Percentiles rank a stretch among this genome's conserved stretches.
Evolutionary conservation across 2,113 vertebrate species (phyloP).

Genomic region (Paradoxurus hermaphroditus): DNA sequence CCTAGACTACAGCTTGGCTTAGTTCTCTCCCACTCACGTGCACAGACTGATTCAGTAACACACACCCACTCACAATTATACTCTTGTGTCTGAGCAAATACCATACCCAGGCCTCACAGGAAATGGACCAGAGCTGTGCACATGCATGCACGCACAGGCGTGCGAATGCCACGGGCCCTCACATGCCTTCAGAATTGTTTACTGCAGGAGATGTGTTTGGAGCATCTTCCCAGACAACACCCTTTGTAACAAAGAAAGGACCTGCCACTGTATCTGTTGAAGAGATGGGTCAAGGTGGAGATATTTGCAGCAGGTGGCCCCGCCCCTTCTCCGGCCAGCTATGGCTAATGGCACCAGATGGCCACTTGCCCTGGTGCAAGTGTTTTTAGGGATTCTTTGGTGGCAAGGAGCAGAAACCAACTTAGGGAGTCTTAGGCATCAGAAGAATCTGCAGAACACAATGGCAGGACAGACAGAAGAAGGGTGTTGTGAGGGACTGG

Average conservation of each 20-base stretch:
- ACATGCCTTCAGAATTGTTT: background rate
- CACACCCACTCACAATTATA: constrained; percentile 50
- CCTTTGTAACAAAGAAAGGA: background rate
- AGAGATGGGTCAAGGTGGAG: background rate
- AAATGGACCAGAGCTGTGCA: background rate
- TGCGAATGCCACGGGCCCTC: background rate
- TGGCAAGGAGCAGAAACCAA: background rate
- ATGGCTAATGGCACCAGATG: background rate
- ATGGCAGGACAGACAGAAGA: background rate
- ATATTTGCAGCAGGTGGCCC: background rate
- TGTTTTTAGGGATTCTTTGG: background rate
- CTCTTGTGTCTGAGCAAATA: constrained; percentile 46
- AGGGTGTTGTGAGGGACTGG: background rate
- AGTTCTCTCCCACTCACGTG: constrained; percentile 5
- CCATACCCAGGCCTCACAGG: background rate
- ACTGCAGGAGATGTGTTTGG: background rate
- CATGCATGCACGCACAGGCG: background rate
- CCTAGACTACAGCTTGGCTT: constrained; percentile 1
- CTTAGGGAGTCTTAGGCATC: background rate
- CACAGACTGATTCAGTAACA: constrained; percentile 39
- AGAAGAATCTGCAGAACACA: background rate
- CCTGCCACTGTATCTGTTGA: background rate
- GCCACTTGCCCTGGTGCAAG: background rate
- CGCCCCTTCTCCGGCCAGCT: background rate
- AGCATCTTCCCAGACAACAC: background rate